These are phyloP conservation scores for Formica selysi DNA, from an alignment of 1,140 invertebrate species.

Conservation along the genomic window DNA sequence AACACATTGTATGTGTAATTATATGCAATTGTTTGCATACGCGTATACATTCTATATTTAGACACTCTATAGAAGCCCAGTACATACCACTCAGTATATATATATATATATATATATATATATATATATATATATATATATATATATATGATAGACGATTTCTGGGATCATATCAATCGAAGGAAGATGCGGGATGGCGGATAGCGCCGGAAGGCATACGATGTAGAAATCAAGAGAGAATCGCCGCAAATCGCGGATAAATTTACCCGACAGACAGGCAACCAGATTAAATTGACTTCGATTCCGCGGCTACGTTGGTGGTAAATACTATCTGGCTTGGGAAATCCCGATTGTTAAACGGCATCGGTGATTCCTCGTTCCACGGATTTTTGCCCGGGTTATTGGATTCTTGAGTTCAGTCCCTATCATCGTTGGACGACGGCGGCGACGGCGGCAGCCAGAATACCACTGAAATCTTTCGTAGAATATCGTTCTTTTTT, in stretches of 20 bases:
- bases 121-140: too few species aligned
- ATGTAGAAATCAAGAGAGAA: slow-evolving; percentile 52
- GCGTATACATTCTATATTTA: neutral
- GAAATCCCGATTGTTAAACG: slow-evolving; percentile 57
- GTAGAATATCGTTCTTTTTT: slow-evolving; percentile 63
- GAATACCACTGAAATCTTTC: slow-evolving; percentile 51
- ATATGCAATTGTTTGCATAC: neutral
- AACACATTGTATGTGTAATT: neutral
- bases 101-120: too few species aligned
- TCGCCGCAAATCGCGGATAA: slow-evolving; percentile 55
- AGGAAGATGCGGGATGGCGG: neutral
- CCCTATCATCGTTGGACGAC: slow-evolving; percentile 13
- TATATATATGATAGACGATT: neutral
- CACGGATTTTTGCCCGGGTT: slow-evolving; percentile 54
- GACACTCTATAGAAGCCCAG: too few species aligned
- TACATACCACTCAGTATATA: too few species aligned
- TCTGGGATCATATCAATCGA: neutral
- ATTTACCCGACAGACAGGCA: slow-evolving; percentile 33
- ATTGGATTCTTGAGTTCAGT: slow-evolving; percentile 55
- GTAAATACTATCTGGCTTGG: slow-evolving; percentile 42
- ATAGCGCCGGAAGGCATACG: slow-evolving; percentile 11
- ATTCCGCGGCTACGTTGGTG: slow-evolving; percentile 16
- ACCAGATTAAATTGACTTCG: slow-evolving; percentile 61
- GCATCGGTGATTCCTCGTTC: slow-evolving; percentile 43
- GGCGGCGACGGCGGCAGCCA: neutral